Percentiles rank a stretch among this genome's conserved stretches.
phyloP scores from a whole-genome alignment of 2,888 invertebrate genomes.

The Sepiola atlantica region DNA sequence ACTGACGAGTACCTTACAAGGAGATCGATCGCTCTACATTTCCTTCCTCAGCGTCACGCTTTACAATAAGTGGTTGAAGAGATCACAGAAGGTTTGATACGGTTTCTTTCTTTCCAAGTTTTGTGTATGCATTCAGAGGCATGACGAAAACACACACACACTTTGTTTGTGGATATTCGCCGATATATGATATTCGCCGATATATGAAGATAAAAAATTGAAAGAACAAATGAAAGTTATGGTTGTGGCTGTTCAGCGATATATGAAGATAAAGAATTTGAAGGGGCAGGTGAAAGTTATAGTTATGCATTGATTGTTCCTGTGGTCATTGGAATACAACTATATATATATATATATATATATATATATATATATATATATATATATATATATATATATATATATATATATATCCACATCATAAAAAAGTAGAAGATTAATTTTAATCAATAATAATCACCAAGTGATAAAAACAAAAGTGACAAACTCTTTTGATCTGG shows the following conservation, averaged over 20 bases:
- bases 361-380: not conserved
- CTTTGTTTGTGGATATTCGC: too few species aligned
- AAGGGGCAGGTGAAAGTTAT: too few species aligned
- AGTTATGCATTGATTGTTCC: not conserved
- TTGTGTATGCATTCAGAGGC: not conserved
- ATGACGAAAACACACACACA: not conserved
- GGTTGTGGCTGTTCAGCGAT: too few species aligned
- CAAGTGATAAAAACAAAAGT: too few species aligned
- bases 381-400: not conserved
- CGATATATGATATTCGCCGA: too few species aligned
- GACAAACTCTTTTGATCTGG: too few species aligned
- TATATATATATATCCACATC: too few species aligned
- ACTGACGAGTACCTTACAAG: conserved; percentile 70
- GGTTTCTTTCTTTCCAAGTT: not conserved
- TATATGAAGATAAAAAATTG: too few species aligned
- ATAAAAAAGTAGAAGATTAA: too few species aligned
- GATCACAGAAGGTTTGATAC: conserved; percentile 71
- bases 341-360: not conserved
- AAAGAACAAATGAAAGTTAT: too few species aligned
- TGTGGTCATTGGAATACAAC: not conserved
- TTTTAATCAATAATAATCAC: too few species aligned
- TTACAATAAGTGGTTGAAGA: conserved; percentile 71
- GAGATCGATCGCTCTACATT: conserved; percentile 71
- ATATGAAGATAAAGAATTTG: too few species aligned
- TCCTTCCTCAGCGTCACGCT: conserved; percentile 69